Evolutionary conservation across 2,797 vertebrate genomes (phyloP), one percentile per base, ranked within the genome.

Genomic region (Sparidentex hasta): DNA sequence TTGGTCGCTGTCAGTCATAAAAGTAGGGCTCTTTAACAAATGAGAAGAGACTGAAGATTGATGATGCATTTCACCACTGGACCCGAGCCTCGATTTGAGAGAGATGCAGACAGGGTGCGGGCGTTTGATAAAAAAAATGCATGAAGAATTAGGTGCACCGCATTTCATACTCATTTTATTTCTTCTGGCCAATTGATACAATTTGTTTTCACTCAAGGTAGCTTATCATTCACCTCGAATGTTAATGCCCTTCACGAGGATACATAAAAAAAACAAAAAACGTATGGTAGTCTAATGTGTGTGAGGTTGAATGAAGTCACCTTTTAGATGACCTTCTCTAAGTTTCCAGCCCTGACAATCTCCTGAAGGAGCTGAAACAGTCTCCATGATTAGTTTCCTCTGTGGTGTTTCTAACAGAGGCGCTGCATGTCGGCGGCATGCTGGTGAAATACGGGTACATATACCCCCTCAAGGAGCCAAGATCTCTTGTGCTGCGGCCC

Each of bases 401-500:
- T 80, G 64, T 72, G 77, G 17, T 80, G 52, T 91, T 84, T 91
- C 83, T n/a, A 7, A n/a, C 93, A 98, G 97, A 99, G 86, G 95
- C 97, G 0, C 81, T 97, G 76, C 97, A 98, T 82, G 89, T 97
- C 1, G 97, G 97, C 23, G 92, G 86, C 54, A 95, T 97, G 74
- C 93, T 98, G 64, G 95, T 97, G 76, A 95, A 85, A 81, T 96
- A 96, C 0, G 97, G 98, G 65, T 98, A 98, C 65, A 94, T 99
- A 70, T 99, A 98, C 85, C 97, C 98, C 0, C 95, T 98, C 63
- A 96, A 94, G 20, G 96, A 97, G 69, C 96, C 97, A 0, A 88
- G 94, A 71, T 94, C 88, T 74, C 95, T 97, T 0, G 82, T 92
- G 64, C 92, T 98, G 27, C 90, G 87, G 44, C 92, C 94, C 0